phyloP scores from a whole-genome alignment of 2,113 vertebrate species.

The Alligator sinensis region DNA sequence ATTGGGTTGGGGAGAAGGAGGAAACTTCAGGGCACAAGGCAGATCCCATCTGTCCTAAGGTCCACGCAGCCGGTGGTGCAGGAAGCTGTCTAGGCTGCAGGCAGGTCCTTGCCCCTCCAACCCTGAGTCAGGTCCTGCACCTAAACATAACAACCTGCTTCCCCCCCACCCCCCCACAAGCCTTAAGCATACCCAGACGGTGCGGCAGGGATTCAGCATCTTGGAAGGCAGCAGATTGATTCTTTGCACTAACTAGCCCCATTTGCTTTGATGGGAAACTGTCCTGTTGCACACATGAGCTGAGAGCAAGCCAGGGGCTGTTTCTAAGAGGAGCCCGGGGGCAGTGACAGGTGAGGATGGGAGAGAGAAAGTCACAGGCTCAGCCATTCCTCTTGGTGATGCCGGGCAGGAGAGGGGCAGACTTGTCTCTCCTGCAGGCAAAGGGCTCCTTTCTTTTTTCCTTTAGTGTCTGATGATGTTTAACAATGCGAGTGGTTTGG shows the following conservation, averaged over 20 bases:
- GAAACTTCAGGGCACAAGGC: not conserved
- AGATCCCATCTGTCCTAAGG: not conserved
- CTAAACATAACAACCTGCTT: no score
- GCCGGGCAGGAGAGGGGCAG: not conserved
- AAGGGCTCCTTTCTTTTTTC: not conserved
- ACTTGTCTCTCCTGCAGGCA: not conserved
- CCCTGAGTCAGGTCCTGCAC: not conserved
- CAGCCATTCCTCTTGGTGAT: not conserved
- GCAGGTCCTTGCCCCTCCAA: no score
- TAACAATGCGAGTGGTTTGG: not conserved
- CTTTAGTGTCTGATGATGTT: not conserved
- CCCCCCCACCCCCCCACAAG: not conserved
- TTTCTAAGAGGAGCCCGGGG: not conserved
- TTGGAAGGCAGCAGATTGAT: not conserved
- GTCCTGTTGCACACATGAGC: not conserved
- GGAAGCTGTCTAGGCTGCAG: no score
- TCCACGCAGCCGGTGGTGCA: not conserved
- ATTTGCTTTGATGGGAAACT: not conserved
- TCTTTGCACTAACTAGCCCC: slow-evolving; percentile 32
- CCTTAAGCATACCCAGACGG: not conserved
- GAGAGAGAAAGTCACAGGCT: not conserved
- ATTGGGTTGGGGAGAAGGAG: not conserved
- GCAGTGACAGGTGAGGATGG: not conserved
- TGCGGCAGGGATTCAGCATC: not conserved
- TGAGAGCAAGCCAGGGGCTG: not conserved